A percentile compares a stretch with the other conserved stretches of the same genome.
Conservation (phyloP, 2,888 invertebrate genomes). For the Hydrotaea diabolus region DNA sequence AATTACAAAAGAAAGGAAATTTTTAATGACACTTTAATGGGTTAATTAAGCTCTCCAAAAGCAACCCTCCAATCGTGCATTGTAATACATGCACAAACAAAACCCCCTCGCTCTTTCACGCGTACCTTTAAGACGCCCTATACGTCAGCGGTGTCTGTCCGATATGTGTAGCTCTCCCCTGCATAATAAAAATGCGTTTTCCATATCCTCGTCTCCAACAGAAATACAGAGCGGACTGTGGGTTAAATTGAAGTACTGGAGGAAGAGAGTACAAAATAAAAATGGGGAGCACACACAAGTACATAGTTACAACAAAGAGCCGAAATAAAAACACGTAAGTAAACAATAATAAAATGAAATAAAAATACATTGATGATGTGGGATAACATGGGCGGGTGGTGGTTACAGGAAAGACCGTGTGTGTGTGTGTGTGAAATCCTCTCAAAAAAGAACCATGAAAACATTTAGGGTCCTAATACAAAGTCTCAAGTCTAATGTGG, state of each 20-base stretch:
- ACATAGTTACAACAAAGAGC: not conserved
- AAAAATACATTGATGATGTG: not conserved
- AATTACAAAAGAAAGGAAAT: slow-evolving; percentile 9
- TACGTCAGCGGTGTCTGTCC: not conserved
- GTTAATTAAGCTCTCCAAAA: slow-evolving; percentile 32
- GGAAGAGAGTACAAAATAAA: not conserved
- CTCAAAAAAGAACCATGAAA: slow-evolving; percentile 35
- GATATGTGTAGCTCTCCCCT: not conserved
- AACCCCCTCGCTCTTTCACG: not conserved
- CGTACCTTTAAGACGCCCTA: not conserved
- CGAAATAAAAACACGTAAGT: slow-evolving; percentile 16
- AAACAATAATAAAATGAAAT: slow-evolving; percentile 1
- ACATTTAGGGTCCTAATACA: slow-evolving; percentile 2
- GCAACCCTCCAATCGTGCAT: not conserved
- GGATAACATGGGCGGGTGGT: not conserved
- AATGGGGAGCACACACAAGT: not conserved
- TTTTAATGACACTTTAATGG: slow-evolving; percentile 29
- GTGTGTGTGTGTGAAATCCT: not conserved
- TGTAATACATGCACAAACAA: not conserved
- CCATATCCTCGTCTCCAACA: not conserved
- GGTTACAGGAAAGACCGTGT: not conserved
- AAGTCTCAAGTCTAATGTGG: slow-evolving; percentile 45
- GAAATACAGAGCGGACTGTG: not conserved
- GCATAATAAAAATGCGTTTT: slow-evolving; percentile 40
- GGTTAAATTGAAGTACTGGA: not conserved